These are phyloP conservation scores for Alentia gelatinosa DNA, from an alignment of 2,888 invertebrate genomes.

Conservation along the genomic window DNA sequence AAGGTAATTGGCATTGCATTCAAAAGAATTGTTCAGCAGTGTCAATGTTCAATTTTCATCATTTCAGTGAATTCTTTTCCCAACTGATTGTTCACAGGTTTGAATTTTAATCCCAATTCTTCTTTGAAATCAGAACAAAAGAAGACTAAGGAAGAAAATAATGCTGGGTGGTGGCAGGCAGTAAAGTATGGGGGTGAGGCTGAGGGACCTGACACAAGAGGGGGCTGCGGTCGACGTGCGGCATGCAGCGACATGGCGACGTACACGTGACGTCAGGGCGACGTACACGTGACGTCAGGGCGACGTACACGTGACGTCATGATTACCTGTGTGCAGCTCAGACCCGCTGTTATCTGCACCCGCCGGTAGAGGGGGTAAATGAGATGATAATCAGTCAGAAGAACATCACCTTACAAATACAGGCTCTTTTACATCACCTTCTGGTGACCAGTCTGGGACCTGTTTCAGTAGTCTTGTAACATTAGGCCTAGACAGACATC, in stretches of 20 bases:
- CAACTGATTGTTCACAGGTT: too few relatives aligned
- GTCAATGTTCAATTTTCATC: too few relatives aligned
- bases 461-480: too few relatives aligned
- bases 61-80: too few relatives aligned
- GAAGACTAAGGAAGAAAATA: neutral
- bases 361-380: neutral
- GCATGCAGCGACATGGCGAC: neutral
- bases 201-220: neutral
- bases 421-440: too few relatives aligned
- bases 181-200: neutral
- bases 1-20: too few relatives aligned
- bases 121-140: neutral
- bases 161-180: neutral
- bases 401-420: neutral
- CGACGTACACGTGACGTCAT: neutral
- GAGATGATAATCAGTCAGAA: neutral
- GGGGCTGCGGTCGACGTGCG: neutral
- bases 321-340: conserved; percentile 2
- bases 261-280: neutral
- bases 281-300: neutral
- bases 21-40: too few relatives aligned
- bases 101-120: too few relatives aligned
- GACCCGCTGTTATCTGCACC: neutral
- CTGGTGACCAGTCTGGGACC: too few relatives aligned
- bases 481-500: too few relatives aligned